These are phyloP conservation scores for Lottia gigantea DNA, from an alignment of 2,888 invertebrate genomes.

Conservation along the genomic window DNA sequence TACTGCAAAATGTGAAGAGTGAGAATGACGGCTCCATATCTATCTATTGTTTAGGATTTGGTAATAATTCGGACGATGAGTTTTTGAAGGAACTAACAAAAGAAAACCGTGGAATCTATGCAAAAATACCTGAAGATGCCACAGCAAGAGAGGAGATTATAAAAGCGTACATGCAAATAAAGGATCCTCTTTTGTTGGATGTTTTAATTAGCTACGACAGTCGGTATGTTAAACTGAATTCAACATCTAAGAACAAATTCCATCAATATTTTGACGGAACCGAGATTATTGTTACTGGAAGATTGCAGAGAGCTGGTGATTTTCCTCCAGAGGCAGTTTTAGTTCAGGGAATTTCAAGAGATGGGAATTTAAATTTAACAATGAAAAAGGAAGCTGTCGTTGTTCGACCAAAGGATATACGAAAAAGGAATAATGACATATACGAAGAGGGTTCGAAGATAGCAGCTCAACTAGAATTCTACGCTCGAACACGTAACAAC, in stretches of 20 bases:
- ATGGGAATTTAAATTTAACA: background rate
- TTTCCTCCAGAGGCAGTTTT: background rate
- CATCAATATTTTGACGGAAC: constrained; percentile 75
- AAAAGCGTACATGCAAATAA: constrained; percentile 74
- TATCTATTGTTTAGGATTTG: constrained; percentile 79
- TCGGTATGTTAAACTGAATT: constrained; percentile 33
- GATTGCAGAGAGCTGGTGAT: constrained; percentile 17
- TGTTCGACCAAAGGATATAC: background rate
- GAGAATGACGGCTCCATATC: constrained; percentile 56
- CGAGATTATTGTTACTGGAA: constrained; percentile 76
- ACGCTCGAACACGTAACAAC: too few species aligned
- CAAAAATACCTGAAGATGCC: constrained; percentile 79
- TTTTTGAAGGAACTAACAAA: constrained; percentile 77
- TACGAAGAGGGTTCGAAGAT: too few species aligned
- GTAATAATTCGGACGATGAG: constrained; percentile 76
- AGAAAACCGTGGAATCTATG: constrained; percentile 77
- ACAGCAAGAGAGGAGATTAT: constrained; percentile 77
- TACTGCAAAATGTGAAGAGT: constrained; percentile 43
- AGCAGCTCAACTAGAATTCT: too few species aligned
- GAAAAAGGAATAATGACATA: too few species aligned
- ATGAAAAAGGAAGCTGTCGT: background rate
- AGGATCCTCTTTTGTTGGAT: constrained; percentile 77
- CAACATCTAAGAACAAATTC: constrained; percentile 69
- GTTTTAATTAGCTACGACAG: constrained; percentile 75
- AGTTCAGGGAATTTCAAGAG: constrained; percentile 20